Conservation (phyloP, 2,888 invertebrate species). For the Oscheius sp. region DNA sequence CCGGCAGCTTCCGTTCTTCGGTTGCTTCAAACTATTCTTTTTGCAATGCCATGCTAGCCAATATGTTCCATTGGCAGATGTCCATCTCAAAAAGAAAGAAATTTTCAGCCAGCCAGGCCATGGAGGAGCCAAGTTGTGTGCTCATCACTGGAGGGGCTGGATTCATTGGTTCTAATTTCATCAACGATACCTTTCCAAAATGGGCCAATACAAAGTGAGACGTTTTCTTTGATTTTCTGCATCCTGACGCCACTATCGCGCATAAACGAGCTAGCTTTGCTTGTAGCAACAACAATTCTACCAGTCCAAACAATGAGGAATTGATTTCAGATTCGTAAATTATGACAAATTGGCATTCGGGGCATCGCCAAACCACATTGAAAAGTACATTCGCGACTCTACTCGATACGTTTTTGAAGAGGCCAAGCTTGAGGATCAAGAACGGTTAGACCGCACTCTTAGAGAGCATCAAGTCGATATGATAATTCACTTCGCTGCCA, state of each 20-base stretch:
- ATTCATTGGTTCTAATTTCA: conserved; percentile 69
- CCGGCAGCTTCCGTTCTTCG: conserved; percentile 23
- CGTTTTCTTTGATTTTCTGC: not conserved
- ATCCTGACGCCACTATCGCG: not conserved
- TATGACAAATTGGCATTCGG: conserved; percentile 67
- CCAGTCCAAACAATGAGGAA: not conserved
- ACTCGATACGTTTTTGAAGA: conserved; percentile 61
- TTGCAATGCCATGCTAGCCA: too few relatives aligned
- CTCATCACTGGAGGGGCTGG: conserved; percentile 69
- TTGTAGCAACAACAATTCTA: too few relatives aligned
- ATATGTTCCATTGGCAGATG: not conserved
- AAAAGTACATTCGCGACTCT: conserved; percentile 45
- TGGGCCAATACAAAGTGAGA: conserved; percentile 62
- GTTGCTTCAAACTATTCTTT: not conserved
- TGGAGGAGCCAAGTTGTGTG: conserved; percentile 54
- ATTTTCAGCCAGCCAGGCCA: not conserved
- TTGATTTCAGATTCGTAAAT: conserved; percentile 58
- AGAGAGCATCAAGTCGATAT: conserved; percentile 61
- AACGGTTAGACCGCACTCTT: conserved; percentile 49
- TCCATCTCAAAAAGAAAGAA: not conserved
- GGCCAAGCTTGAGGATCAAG: conserved; percentile 60
- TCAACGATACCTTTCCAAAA: conserved; percentile 63
- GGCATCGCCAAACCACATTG: conserved; percentile 53
- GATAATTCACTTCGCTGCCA: conserved; percentile 69
- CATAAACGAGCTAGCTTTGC: too few relatives aligned